These are phyloP conservation scores for Hippocampus zosterae DNA, from an alignment of 2,113 vertebrate species.

Conservation along the genomic window DNA sequence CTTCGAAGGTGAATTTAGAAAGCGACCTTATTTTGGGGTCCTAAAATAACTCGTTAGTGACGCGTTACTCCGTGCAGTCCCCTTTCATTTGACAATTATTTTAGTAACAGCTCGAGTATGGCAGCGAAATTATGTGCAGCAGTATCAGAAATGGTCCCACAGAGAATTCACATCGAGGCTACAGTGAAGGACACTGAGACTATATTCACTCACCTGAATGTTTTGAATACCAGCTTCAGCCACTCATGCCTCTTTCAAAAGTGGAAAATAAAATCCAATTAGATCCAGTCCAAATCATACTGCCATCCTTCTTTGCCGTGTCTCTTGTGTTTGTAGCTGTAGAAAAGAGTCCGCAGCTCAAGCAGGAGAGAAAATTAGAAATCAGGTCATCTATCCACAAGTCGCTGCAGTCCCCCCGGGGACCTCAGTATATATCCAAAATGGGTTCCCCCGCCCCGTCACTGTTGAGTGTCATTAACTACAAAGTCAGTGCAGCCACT, in stretches of 20 bases:
- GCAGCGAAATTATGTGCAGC: not conserved
- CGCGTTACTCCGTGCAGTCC: slow-evolving; percentile 38
- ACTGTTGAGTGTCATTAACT: slow-evolving; percentile 28
- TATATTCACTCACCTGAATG: slow-evolving; percentile 47
- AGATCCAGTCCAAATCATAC: slow-evolving; percentile 11
- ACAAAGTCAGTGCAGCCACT: slow-evolving; percentile 21
- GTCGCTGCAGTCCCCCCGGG: slow-evolving; percentile 63
- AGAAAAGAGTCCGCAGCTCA: slow-evolving; percentile 38
- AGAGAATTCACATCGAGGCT: not conserved
- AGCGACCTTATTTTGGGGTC: slow-evolving; percentile 62
- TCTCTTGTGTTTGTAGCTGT: slow-evolving; percentile 42
- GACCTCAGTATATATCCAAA: slow-evolving; percentile 59
- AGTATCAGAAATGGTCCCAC: not conserved
- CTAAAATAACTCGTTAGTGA: slow-evolving; percentile 68
- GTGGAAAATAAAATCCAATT: slow-evolving; percentile 30
- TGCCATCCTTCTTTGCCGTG: slow-evolving; percentile 20
- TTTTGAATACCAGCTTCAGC: slow-evolving; percentile 11
- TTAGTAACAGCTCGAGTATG: slow-evolving; percentile 10
- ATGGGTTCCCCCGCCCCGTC: slow-evolving; percentile 54
- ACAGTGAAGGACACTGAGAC: slow-evolving; percentile 4
- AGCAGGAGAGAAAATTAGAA: slow-evolving; percentile 63
- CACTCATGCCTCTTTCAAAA: slow-evolving; percentile 32
- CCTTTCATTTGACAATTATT: slow-evolving; percentile 3
- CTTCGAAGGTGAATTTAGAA: slow-evolving; percentile 4
- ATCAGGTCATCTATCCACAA: slow-evolving; percentile 72